Base-by-base conservation (phyloP, 2,113 vertebrate species). In the Phainopepla nitens region DNA sequence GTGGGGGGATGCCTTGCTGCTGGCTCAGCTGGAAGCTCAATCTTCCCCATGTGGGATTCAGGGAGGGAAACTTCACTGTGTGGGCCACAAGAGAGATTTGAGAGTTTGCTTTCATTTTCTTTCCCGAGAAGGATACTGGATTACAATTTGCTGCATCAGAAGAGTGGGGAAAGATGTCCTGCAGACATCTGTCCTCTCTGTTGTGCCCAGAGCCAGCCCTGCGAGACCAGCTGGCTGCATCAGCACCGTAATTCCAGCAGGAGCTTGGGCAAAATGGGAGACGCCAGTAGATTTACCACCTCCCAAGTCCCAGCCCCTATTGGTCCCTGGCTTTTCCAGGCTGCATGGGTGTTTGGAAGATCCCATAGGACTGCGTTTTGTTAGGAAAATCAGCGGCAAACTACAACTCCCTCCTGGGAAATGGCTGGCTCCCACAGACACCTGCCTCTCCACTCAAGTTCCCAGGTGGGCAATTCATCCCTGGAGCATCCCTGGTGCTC, bases 331-430 rank as follows among this genome's bases (percentile, higher is more conserved):
- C 13, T 11, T 69, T 85, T 73, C 45, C 33, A 58, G 66, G 39
- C 47, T 57, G 23, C 11, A 8, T 1, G 1, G 18, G 54, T 17
- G 70, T 95, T 66, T 70, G 22, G n/a, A 89, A 87, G 41, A 58
- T 58, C 44, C n/a, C 0, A 0, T 0, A 64, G 21, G 7, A 15
- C 20, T 21, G 22, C 0, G 2, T 77, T 92, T 77, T 42, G 18
- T 83, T 91, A 90, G 88, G 85, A 86, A 93, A 93, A 92, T 78
- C n/a, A 83, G 79, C 6, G 0, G 62, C 31, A 62, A 57, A n/a
- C 53, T 39, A 3, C 36, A 60, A 31, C 13, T 49, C 10, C 31
- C 21, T 45, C 24, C 56, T 61, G 56, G 92, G 93, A 75, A 60
- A 83, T 0, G 4, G 39, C 75, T 1, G 9, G 25, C 58, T 91